These are phyloP conservation scores for Eira barbara DNA, from an alignment of 2,113 vertebrate species.

Conservation along the genomic window DNA sequence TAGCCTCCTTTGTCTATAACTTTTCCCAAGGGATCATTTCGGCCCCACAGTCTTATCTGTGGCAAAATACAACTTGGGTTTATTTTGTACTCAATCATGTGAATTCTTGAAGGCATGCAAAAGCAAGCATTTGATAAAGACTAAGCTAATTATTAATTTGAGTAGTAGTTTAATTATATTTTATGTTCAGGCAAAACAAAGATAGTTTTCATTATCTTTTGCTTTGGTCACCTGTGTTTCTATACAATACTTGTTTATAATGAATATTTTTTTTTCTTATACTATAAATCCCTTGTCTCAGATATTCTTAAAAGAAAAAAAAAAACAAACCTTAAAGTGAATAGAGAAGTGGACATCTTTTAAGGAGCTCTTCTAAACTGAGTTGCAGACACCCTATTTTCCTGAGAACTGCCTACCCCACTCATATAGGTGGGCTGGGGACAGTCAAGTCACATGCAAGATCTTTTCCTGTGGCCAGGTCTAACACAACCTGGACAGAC, in stretches of 20 bases:
- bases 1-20: neutral
- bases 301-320: neutral
- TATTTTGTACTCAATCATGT: neutral
- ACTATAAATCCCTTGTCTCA: neutral
- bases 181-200: neutral
- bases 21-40: neutral
- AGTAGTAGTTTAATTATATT: neutral
- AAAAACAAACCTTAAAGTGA: neutral
- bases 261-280: neutral
- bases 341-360: neutral
- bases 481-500: neutral
- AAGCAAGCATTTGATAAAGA: neutral
- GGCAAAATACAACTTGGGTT: neutral
- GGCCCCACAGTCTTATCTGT: neutral
- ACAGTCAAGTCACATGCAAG: neutral
- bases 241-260: neutral
- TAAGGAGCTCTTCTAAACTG: neutral
- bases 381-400: neutral
- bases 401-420: neutral
- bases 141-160: conserved; percentile 6
- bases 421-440: neutral
- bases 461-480: neutral
- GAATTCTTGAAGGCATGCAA: neutral
- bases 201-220: neutral
- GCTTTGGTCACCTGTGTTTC: neutral